Evolutionary conservation across 2,888 invertebrate genomes (phyloP).

Genomic region (Coelinius sp.): DNA sequence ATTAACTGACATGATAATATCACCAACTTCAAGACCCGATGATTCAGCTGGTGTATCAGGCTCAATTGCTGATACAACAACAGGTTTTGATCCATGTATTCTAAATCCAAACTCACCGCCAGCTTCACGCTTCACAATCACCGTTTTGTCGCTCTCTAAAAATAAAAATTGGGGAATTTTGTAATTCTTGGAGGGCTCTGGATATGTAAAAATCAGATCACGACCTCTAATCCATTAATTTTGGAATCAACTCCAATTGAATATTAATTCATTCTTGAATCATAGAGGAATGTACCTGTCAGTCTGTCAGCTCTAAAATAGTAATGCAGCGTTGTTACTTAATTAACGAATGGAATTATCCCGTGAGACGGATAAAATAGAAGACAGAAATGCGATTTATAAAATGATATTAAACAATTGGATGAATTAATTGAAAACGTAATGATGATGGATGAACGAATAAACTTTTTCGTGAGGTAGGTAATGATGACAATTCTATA

Average conservation of each 20-base stretch:
- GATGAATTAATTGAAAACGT: background rate
- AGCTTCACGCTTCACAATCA: constrained; percentile 85
- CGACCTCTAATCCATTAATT: background rate
- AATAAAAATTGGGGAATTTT: too few species aligned
- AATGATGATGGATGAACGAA: background rate
- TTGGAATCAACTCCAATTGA: too few species aligned
- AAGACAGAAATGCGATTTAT: background rate
- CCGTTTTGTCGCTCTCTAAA: constrained; percentile 90
- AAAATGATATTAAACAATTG: background rate
- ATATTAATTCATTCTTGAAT: too few species aligned
- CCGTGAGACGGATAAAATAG: background rate
- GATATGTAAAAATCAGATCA: constrained; percentile 42
- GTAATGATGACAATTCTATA: background rate
- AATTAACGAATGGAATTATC: background rate
- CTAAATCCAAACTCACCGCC: constrained; percentile 93
- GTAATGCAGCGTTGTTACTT: background rate
- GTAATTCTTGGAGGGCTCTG: background rate
- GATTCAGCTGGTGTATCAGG: constrained; percentile 94
- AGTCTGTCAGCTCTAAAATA: too few species aligned
- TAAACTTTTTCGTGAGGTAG: background rate
- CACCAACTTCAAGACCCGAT: constrained; percentile 93
- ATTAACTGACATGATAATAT: constrained; percentile 93
- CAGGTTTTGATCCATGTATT: constrained; percentile 95
- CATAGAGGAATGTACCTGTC: too few species aligned
- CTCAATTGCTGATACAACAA: constrained; percentile 96